Conservation (phyloP, 1,140 invertebrate genomes). For the Papilio xuthus region DNA sequence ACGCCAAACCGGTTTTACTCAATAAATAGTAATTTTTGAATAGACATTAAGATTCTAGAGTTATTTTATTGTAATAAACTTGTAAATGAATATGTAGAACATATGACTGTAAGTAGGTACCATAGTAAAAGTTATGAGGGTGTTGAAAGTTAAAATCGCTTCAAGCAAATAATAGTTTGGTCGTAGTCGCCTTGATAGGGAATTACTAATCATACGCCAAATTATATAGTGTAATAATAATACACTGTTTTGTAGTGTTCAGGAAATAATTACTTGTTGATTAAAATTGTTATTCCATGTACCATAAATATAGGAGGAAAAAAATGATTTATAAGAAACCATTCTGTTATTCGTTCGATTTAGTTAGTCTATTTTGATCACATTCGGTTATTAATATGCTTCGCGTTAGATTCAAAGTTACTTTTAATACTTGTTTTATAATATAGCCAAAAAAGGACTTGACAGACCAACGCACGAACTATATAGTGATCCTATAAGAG, state of each 20-base stretch:
- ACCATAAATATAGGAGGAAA: background rate
- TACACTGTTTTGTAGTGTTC: constrained; percentile 10
- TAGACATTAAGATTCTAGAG: constrained; percentile 8
- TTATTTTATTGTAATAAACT: constrained; percentile 25
- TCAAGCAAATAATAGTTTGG: background rate
- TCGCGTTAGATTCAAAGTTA: background rate
- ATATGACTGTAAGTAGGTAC: no score
- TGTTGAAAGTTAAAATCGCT: no score
- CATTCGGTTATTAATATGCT: background rate
- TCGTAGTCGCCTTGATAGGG: background rate
- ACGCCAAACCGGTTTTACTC: constrained; percentile 4
- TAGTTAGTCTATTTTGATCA: constrained; percentile 7
- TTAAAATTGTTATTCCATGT: constrained; percentile 17
- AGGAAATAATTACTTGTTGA: constrained; percentile 15
- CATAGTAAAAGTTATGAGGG: no score
- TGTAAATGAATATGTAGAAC: no score
- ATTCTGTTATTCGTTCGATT: background rate
- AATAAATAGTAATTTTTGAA: constrained; percentile 23
- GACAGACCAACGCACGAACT: no score
- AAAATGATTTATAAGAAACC: background rate
- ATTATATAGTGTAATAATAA: no score
- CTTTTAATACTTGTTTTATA: background rate
- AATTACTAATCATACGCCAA: background rate
- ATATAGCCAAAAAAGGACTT: no score
- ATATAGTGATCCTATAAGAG: no score